A percentile compares a stretch with the other conserved stretches of the same genome.
Conservation (phyloP, 1,140 invertebrate genomes). For the Pogonomyrmex barbatus region DNA sequence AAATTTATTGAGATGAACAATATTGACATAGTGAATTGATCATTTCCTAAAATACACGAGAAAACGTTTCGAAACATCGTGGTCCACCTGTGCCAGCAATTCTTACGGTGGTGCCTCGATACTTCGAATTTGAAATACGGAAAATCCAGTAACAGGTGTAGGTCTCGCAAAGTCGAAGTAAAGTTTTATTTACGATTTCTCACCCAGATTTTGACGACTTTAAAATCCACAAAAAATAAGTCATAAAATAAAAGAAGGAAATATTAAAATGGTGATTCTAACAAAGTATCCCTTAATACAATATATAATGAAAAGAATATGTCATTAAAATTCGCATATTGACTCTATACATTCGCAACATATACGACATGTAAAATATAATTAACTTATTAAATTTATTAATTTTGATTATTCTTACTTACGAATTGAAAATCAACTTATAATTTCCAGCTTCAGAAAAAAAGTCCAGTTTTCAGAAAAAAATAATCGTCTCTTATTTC, state of each 20-base stretch:
- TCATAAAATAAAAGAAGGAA: neutral
- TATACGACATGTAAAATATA: neutral
- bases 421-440: neutral
- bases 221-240: neutral
- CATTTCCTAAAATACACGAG: neutral
- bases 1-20: neutral
- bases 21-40: neutral
- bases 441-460: no score
- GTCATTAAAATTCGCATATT: neutral
- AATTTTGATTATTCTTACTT: neutral
- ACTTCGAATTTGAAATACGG: conserved; percentile 18
- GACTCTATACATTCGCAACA: neutral
- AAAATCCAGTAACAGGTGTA: neutral
- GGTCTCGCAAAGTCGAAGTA: neutral
- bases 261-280: neutral
- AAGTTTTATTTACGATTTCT: neutral
- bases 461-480: neutral
- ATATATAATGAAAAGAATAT: neutral
- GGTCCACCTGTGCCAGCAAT: conserved; percentile 59
- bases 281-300: neutral
- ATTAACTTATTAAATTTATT: neutral
- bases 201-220: conserved; percentile 27
- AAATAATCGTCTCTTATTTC: neutral
- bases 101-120: conserved; percentile 60
- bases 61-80: conserved; percentile 46